A percentile compares a stretch with the other conserved stretches of the same genome.
Evolutionary conservation across 2,113 vertebrate species (phyloP).

Genomic region (Pyrgilauda ruficollis): DNA sequence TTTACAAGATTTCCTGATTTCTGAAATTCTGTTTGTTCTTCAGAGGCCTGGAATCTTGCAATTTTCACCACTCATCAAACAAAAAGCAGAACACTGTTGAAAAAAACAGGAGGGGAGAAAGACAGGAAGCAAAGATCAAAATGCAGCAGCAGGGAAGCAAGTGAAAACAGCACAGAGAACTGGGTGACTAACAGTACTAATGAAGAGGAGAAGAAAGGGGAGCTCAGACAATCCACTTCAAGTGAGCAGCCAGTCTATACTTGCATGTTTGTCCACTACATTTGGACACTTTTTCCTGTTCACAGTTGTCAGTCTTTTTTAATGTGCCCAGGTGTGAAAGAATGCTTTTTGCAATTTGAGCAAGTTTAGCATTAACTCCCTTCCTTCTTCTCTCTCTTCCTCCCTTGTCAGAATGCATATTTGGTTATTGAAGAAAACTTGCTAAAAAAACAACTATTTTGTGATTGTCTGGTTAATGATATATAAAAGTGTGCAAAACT

Average conservation of each 20-base stretch:
- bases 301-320: background rate
- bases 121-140: constrained; percentile 27
- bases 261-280: background rate
- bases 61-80: background rate
- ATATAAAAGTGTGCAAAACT: background rate
- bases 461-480: background rate
- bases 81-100: background rate
- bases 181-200: background rate
- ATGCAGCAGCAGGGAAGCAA: background rate
- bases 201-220: background rate
- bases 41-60: background rate
- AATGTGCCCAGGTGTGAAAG: background rate
- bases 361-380: background rate
- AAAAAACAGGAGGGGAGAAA: background rate
- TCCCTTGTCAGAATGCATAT: background rate
- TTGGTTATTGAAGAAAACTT: background rate
- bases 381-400: background rate
- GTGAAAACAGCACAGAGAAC: background rate
- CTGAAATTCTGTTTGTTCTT: background rate
- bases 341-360: background rate
- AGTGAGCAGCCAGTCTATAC: background rate
- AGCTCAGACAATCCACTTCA: background rate
- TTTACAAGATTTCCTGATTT: background rate
- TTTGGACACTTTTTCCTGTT: background rate
- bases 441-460: fast-evolving